phyloP scores from a whole-genome alignment of 2,888 invertebrate genomes.

The Isoperla grammatica region DNA sequence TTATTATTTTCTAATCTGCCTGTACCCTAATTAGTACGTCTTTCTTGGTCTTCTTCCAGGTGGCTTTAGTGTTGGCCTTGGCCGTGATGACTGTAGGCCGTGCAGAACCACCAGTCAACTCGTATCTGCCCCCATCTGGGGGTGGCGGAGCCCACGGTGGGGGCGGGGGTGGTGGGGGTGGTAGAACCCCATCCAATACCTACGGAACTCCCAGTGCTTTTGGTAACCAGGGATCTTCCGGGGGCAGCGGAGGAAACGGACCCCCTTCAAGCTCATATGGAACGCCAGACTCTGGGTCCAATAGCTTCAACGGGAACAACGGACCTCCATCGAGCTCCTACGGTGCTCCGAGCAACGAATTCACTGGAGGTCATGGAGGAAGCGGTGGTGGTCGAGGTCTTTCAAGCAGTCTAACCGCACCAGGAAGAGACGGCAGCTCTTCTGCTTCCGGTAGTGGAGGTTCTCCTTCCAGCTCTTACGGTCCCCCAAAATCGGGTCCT shows the following conservation, averaged over 20 bases:
- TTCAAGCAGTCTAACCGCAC: too few relatives aligned
- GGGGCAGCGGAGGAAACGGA: too few relatives aligned
- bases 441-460: too few relatives aligned
- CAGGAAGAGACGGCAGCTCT: too few relatives aligned
- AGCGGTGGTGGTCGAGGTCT: not conserved
- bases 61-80: slow-evolving; percentile 25
- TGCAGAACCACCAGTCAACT: slow-evolving; percentile 35
- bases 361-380: too few relatives aligned
- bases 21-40: too few relatives aligned
- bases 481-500: slow-evolving; percentile 10
- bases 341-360: slow-evolving; percentile 17
- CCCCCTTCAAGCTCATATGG: too few relatives aligned
- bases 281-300: not conserved
- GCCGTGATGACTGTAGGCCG: slow-evolving; percentile 34
- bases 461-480: slow-evolving; percentile 20
- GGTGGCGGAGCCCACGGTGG: slow-evolving; percentile 13
- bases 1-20: too few relatives aligned
- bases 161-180: not conserved
- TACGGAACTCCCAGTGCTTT: slow-evolving; percentile 18
- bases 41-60: too few relatives aligned
- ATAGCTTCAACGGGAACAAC: not conserved
- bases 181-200: slow-evolving; percentile 3
- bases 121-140: slow-evolving; percentile 22
- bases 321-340: slow-evolving; percentile 14
- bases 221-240: not conserved